Evolutionary conservation across 2,113 vertebrate species (phyloP).

Genomic region (Lepidothrix coronata): DNA sequence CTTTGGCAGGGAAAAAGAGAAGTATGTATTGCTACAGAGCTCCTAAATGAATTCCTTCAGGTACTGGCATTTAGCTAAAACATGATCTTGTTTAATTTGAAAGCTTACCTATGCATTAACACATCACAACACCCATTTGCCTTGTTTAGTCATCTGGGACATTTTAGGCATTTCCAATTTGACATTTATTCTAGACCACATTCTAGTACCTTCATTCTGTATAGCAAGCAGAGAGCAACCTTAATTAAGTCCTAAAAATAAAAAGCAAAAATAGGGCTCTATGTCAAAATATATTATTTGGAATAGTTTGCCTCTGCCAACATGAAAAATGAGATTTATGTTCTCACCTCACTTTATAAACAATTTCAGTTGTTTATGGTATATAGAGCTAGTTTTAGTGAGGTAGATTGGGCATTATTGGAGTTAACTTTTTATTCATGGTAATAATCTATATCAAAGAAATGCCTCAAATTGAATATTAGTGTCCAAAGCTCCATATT

Average conservation of each 20-base stretch:
- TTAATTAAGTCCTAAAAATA: not conserved
- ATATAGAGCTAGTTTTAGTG: not conserved
- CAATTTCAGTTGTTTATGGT: not conserved
- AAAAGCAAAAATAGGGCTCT: not conserved
- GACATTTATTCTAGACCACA: not conserved
- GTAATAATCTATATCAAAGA: not conserved
- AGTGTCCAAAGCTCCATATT: not conserved
- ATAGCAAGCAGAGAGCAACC: not conserved
- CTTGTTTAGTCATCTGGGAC: not conserved
- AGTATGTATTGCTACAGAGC: not conserved
- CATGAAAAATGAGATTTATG: not conserved
- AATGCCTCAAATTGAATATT: not conserved
- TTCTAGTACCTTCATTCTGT: not conserved
- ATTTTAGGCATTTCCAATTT: not conserved
- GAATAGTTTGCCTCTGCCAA: not conserved
- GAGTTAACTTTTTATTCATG: not conserved
- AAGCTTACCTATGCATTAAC: not conserved
- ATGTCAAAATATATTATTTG: not conserved
- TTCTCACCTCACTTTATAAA: not conserved
- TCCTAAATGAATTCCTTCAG: not conserved
- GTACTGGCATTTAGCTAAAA: not conserved
- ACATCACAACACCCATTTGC: not conserved
- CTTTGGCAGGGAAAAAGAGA: not conserved
- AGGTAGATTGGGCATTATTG: accelerated
- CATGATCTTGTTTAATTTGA: not conserved